Evolutionary conservation across 2,797 vertebrate species (phyloP).

Genomic region (Florisuga fusca): DNA sequence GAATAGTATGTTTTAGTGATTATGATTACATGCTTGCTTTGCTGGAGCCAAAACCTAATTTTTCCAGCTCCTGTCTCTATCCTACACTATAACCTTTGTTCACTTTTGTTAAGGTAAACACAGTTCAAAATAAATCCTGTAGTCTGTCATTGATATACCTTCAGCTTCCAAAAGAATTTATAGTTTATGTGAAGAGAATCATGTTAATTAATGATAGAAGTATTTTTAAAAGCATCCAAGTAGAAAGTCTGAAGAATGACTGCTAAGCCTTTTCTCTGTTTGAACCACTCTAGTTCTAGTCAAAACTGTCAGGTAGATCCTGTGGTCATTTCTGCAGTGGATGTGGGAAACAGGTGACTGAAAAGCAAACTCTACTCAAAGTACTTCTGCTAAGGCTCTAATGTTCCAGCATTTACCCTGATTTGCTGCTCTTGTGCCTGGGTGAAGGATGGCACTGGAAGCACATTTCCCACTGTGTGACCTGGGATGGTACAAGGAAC

Average conservation of each 20-base stretch:
- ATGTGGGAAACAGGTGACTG: background rate
- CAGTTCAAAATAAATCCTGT: background rate
- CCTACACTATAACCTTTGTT: background rate
- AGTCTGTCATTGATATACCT: background rate
- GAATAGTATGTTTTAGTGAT: background rate
- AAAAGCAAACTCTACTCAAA: background rate
- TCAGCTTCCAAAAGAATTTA: background rate
- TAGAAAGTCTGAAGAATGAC: background rate
- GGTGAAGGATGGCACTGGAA: background rate
- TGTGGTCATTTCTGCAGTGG: background rate
- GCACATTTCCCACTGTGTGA: accelerated
- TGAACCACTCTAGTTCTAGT: background rate
- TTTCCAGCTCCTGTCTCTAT: background rate
- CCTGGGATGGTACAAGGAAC: background rate
- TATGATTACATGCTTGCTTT: background rate
- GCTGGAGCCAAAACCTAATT: background rate
- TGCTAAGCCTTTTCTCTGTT: background rate
- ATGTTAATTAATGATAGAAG: background rate
- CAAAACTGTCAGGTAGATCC: background rate
- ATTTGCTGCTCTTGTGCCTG: accelerated
- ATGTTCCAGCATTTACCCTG: accelerated
- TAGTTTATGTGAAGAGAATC: background rate
- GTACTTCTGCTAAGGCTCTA: accelerated
- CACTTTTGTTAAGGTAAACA: background rate
- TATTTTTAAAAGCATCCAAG: background rate